These are phyloP conservation scores for Polylopha cassiicola DNA, from an alignment of 2,888 invertebrate species.

Conservation along the genomic window DNA sequence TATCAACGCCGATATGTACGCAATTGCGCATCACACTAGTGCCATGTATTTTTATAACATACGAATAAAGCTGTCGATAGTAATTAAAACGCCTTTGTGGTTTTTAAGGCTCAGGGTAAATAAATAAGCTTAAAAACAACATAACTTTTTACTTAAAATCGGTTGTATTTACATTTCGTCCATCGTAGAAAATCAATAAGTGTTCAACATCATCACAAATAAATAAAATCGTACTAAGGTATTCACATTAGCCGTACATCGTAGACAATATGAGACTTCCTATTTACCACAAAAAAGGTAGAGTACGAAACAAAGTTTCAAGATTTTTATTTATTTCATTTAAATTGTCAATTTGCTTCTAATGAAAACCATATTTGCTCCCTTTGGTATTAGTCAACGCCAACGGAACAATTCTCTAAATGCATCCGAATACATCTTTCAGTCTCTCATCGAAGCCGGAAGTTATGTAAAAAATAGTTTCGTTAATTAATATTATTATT, in stretches of 20 bases:
- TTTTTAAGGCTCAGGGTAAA: conserved; percentile 45
- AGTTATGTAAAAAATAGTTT: conserved; percentile 35
- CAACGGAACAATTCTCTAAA: conserved; percentile 58
- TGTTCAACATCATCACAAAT: conserved; percentile 78
- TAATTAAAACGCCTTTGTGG: conserved; percentile 25
- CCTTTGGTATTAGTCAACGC: conserved; percentile 59
- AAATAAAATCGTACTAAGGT: conserved; percentile 76
- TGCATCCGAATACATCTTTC: conserved; percentile 48
- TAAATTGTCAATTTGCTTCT: conserved; percentile 55
- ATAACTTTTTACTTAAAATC: conserved; percentile 77
- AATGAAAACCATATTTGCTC: conserved; percentile 47
- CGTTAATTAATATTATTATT: conserved; percentile 25
- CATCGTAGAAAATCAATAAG: conserved; percentile 75
- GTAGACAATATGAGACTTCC: conserved; percentile 69
- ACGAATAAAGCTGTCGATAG: conserved; percentile 30
- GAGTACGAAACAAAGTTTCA: conserved; percentile 62
- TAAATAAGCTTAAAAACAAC: conserved; percentile 74
- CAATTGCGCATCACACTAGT: conserved; percentile 27
- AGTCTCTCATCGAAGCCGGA: conserved; percentile 36
- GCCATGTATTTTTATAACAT: conserved; percentile 46
- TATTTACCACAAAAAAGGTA: conserved; percentile 70
- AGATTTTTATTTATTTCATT: conserved; percentile 55
- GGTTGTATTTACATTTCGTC: conserved; percentile 78
- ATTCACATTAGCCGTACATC: conserved; percentile 69
- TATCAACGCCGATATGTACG: conserved; percentile 8